These are phyloP conservation scores for Sesia bembeciformis DNA, from an alignment of 2,888 invertebrate genomes.

Conservation along the genomic window DNA sequence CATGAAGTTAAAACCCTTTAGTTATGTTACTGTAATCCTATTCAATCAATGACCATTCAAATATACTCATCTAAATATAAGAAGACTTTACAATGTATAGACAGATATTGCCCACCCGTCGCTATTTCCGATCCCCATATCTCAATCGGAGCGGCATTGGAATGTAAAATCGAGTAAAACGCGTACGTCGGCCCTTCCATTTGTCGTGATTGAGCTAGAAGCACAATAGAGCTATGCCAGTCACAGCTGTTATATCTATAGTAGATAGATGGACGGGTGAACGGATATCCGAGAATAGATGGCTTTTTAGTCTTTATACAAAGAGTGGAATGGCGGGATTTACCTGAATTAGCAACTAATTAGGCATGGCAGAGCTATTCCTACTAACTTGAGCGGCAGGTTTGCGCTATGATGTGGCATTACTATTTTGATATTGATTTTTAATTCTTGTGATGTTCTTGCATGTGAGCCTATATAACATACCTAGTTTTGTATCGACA, in stretches of 20 bases:
- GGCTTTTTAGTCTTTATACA: neutral
- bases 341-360: neutral
- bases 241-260: neutral
- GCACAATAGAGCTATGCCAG: conserved; percentile 17
- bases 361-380: neutral
- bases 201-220: conserved; percentile 47
- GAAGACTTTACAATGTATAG: neutral
- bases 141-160: conserved; percentile 25
- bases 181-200: conserved; percentile 39
- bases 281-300: neutral
- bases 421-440: too few species aligned
- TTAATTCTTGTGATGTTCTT: too few species aligned
- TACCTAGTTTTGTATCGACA: too few species aligned
- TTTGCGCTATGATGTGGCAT: too few species aligned
- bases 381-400: too few species aligned
- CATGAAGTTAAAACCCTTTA: too few species aligned
- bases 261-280: neutral
- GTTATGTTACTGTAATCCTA: too few species aligned
- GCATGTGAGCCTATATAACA: too few species aligned
- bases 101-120: neutral
- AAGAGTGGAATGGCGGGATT: neutral
- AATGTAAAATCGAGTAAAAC: conserved; percentile 55
- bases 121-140: conserved; percentile 19
- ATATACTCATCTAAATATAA: too few species aligned
- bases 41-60: too few species aligned